These are phyloP conservation scores for Acridotheres tristis DNA, from an alignment of 2,797 vertebrate genomes.

Conservation along the genomic window DNA sequence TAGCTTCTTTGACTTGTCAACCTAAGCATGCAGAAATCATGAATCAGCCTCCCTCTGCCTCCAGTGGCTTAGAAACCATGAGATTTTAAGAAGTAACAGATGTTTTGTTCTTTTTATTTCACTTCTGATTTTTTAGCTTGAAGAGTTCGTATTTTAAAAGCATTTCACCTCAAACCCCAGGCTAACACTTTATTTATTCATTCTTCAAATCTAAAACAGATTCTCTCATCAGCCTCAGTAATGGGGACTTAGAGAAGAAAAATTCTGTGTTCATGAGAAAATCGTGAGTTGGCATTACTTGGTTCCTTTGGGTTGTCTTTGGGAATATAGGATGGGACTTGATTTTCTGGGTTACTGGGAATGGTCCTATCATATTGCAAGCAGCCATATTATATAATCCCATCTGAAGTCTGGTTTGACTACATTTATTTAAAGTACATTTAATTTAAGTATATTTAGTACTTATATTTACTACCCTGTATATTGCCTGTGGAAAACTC, in stretches of 20 bases:
- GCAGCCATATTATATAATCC: background rate
- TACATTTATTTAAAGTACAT: background rate
- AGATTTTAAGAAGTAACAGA: conserved; percentile 61
- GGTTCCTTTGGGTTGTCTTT: background rate
- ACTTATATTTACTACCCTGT: background rate
- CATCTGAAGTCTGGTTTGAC: background rate
- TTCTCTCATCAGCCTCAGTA: background rate
- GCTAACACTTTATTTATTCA: conserved; percentile 17
- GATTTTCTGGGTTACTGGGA: background rate
- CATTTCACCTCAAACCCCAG: background rate
- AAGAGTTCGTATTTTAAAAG: conserved; percentile 38
- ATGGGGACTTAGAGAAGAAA: background rate
- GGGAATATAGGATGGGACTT: background rate
- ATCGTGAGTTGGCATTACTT: background rate
- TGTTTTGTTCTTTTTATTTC: conserved; percentile 56
- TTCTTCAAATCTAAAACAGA: conserved; percentile 27
- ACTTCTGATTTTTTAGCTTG: conserved; percentile 47
- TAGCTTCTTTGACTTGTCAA: conserved; percentile 37
- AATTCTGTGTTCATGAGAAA: conserved; percentile 4
- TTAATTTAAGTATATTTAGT: background rate
- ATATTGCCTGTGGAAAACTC: background rate
- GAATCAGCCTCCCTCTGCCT: conserved; percentile 39
- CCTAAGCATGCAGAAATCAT: conserved; percentile 44
- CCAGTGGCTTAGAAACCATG: conserved; percentile 40
- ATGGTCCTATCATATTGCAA: background rate